These are phyloP conservation scores for Leptobrachium ailaonicum DNA, from an alignment of 2,113 vertebrate genomes.

Conservation along the genomic window DNA sequence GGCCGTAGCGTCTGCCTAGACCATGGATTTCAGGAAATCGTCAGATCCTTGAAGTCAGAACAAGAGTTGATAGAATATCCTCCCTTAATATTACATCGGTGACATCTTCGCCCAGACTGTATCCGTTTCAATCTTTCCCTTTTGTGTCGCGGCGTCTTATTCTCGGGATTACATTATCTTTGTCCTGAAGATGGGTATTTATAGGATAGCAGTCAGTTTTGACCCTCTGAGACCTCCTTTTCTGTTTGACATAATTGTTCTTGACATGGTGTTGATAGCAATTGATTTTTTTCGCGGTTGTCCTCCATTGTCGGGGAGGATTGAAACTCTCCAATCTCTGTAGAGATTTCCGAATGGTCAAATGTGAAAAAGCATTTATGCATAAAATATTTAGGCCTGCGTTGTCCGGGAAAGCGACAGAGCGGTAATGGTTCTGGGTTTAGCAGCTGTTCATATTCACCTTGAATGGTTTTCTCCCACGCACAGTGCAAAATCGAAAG, in stretches of 20 bases:
- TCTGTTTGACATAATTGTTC: slow-evolving; percentile 48
- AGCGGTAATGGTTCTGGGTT: background rate
- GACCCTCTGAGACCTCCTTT: slow-evolving; percentile 40
- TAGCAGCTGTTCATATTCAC: too few species aligned
- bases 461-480: too few species aligned
- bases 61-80: background rate
- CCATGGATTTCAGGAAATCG: slow-evolving; percentile 1
- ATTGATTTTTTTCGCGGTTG: slow-evolving; percentile 29
- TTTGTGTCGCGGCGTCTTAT: background rate
- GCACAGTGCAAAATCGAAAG: too few species aligned
- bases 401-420: background rate
- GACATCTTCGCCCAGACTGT: slow-evolving; percentile 13
- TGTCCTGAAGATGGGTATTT: slow-evolving; percentile 25
- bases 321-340: slow-evolving; percentile 8
- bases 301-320: background rate
- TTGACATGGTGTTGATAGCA: slow-evolving; percentile 48
- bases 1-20: background rate
- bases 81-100: slow-evolving; percentile 8
- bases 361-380: slow-evolving; percentile 24
- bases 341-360: background rate
- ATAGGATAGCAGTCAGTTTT: slow-evolving; percentile 6
- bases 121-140: background rate
- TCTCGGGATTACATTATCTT: slow-evolving; percentile 3
- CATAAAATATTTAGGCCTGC: slow-evolving; percentile 35
- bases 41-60: background rate